These are phyloP conservation scores for Dryobota labecula DNA, from an alignment of 2,888 invertebrate genomes.

Conservation along the genomic window DNA sequence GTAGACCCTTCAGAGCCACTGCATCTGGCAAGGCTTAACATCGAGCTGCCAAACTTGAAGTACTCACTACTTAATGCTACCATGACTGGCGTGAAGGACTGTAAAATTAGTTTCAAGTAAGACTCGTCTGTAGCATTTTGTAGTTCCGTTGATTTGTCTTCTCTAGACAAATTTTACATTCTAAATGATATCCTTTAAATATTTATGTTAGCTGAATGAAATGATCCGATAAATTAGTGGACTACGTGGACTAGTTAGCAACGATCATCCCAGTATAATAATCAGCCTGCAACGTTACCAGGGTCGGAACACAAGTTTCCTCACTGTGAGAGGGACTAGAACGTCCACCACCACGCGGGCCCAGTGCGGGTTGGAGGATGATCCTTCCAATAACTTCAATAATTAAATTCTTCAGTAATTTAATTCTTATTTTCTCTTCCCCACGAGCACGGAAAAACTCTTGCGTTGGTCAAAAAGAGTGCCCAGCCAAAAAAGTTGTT, in stretches of 20 bases:
- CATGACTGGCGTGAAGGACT: slow-evolving; percentile 39
- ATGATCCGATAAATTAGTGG: not conserved
- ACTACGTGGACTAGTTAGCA: too few relatives aligned
- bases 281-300: not conserved
- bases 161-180: not conserved
- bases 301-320: not conserved
- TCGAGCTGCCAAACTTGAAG: slow-evolving; percentile 31
- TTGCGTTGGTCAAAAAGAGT: not conserved
- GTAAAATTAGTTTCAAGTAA: slow-evolving; percentile 21
- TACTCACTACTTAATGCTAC: slow-evolving; percentile 27
- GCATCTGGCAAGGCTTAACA: slow-evolving; percentile 7
- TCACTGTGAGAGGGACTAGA: not conserved
- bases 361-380: not conserved
- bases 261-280: not conserved
- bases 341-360: not conserved
- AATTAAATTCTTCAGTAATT: too few relatives aligned
- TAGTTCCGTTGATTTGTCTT: not conserved
- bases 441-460: not conserved
- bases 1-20: slow-evolving; percentile 40
- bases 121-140: not conserved
- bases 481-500: not conserved
- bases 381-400: not conserved
- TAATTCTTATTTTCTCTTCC: not conserved
- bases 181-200: not conserved
- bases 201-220: not conserved